Evolutionary conservation across 2,797 vertebrate species (phyloP).

Genomic region (Poecile montanus): DNA sequence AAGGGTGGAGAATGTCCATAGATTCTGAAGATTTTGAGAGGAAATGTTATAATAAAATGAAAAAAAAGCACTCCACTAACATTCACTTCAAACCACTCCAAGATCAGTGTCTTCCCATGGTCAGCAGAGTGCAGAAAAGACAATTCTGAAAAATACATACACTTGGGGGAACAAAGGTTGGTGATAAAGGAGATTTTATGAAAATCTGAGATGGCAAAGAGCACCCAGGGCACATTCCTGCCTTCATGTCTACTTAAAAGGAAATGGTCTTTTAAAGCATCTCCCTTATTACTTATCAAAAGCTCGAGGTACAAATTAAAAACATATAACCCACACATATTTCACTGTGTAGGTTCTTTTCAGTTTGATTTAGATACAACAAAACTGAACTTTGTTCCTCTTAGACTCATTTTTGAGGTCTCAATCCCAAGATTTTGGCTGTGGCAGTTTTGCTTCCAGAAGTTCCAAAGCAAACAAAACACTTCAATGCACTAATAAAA

Average conservation of each 20-base stretch:
- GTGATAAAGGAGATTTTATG: constrained; percentile 61
- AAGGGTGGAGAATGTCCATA: background rate
- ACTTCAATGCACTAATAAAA: background rate
- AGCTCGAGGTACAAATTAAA: background rate
- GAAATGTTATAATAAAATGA: background rate
- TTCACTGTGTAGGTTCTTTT: background rate
- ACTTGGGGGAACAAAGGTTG: constrained; percentile 28
- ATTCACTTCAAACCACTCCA: background rate
- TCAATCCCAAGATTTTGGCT: background rate
- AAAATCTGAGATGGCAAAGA: constrained; percentile 62
- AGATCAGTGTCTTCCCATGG: background rate
- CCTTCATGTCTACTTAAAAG: constrained; percentile 14
- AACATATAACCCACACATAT: background rate
- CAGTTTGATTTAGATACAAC: background rate
- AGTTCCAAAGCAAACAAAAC: constrained; percentile 11
- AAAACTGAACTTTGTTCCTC: background rate
- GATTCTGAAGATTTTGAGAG: background rate
- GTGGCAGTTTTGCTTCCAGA: background rate
- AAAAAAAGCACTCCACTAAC: background rate
- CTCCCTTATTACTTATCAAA: constrained; percentile 27
- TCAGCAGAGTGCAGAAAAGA: constrained; percentile 4
- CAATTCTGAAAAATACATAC: constrained; percentile 37
- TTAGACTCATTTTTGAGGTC: background rate
- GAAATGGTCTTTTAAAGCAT: background rate
- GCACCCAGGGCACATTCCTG: constrained; percentile 49